Percentiles rank a stretch among this genome's conserved stretches.
Evolutionary conservation across 2,888 invertebrate genomes (phyloP).

Genomic region (Syritta pipiens): DNA sequence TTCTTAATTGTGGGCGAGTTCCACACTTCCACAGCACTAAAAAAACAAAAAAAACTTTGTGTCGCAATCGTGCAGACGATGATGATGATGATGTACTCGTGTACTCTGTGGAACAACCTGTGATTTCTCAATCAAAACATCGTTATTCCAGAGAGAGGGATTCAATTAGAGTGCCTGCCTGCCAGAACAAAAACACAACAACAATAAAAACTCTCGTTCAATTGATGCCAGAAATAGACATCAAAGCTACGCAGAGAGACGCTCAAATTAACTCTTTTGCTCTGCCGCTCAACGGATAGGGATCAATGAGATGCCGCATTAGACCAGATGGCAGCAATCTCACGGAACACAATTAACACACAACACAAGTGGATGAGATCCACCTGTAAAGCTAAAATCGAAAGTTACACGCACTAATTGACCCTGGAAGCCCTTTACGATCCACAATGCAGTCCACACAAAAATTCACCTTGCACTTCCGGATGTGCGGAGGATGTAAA

Average conservation of each 20-base stretch:
- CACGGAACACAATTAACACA: slow-evolving; percentile 10
- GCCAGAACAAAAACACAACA: neutral
- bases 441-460: slow-evolving; percentile 44
- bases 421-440: neutral
- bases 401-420: too few species aligned
- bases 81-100: too few species aligned
- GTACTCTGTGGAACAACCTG: neutral
- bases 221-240: slow-evolving; percentile 54
- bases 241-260: slow-evolving; percentile 44
- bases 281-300: neutral
- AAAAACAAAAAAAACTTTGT: too few species aligned
- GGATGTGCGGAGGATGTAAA: slow-evolving; percentile 36
- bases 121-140: slow-evolving; percentile 56
- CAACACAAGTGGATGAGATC: slow-evolving; percentile 32
- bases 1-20: too few species aligned
- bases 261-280: slow-evolving; percentile 53
- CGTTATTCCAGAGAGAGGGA: neutral
- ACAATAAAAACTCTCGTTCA: slow-evolving; percentile 51
- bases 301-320: slow-evolving; percentile 20
- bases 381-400: slow-evolving; percentile 37
- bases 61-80: too few species aligned
- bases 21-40: too few species aligned
- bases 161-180: slow-evolving; percentile 24
- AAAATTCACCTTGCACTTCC: slow-evolving; percentile 47
- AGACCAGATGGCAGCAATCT: slow-evolving; percentile 56